phyloP scores from a whole-genome alignment of 2,888 invertebrate genomes.

The Ptycholaimellus sp. region DNA sequence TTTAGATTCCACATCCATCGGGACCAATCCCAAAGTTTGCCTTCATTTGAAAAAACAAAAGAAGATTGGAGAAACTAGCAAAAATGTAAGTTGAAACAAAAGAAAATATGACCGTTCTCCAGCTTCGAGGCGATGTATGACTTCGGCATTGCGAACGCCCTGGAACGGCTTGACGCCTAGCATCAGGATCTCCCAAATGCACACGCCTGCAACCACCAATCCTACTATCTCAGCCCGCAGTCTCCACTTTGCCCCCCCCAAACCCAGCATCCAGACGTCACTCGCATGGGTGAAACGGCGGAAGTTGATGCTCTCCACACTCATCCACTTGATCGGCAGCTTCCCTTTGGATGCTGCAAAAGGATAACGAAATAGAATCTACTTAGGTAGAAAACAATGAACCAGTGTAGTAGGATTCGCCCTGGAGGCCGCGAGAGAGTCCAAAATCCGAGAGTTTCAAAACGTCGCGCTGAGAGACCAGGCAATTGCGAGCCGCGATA shows the following conservation, averaged over 20 bases:
- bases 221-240: not conserved
- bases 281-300: constrained; percentile 82
- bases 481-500: constrained; percentile 82
- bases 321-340: constrained; percentile 98
- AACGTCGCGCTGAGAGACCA: constrained; percentile 72
- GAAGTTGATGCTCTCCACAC: constrained; percentile 93
- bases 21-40: constrained; percentile 26
- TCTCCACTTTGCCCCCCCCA: constrained; percentile 25
- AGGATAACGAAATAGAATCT: no score
- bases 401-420: constrained; percentile 86
- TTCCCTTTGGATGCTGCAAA: constrained; percentile 57
- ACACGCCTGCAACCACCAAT: constrained; percentile 47
- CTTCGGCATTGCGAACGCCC: constrained; percentile 85
- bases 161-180: constrained; percentile 67
- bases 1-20: constrained; percentile 8
- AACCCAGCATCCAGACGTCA: constrained; percentile 99
- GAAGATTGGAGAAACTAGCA: no score
- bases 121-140: constrained; percentile 69
- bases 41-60: no score
- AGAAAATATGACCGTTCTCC: constrained; percentile 90
- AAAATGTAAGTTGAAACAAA: no score
- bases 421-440: constrained; percentile 80
- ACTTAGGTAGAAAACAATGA: no score
- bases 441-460: constrained; percentile 96
- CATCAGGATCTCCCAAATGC: constrained; percentile 97